A percentile compares a stretch with the other conserved stretches of the same genome.
phyloP scores from a whole-genome alignment of 1,140 invertebrate species.

The Riptortus pedestris region DNA sequence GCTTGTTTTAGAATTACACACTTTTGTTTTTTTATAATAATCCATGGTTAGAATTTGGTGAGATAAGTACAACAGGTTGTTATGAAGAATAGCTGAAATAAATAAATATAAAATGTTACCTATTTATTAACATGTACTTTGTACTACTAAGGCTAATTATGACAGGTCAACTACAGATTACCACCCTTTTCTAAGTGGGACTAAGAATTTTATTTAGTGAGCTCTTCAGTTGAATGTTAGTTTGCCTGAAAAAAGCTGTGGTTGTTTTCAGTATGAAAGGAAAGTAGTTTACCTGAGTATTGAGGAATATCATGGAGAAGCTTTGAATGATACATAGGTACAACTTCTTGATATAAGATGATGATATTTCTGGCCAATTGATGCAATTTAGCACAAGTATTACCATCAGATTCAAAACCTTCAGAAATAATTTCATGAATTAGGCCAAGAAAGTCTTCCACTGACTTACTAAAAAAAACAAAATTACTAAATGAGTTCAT shows the following conservation, averaged over 20 bases:
- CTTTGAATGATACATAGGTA: background rate
- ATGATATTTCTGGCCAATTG: background rate
- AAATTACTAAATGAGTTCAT: no score
- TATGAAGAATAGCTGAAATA: constrained; percentile 21
- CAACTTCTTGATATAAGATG: background rate
- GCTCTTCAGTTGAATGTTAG: no score
- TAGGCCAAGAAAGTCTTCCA: background rate
- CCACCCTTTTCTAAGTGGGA: no score
- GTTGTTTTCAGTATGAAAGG: no score
- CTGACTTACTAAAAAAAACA: background rate
- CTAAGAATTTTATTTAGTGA: no score
- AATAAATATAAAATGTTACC: background rate
- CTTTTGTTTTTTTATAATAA: constrained; percentile 28
- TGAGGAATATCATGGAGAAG: background rate
- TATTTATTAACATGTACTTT: background rate
- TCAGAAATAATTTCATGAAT: background rate
- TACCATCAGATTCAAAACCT: background rate
- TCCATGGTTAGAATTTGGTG: constrained; percentile 1
- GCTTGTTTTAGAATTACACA: constrained; percentile 4
- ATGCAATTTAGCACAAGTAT: background rate
- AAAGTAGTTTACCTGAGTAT: background rate
- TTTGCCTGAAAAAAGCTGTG: no score
- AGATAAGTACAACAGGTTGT: constrained; percentile 23
- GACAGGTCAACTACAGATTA: no score
- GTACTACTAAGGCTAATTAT: background rate